phyloP scores from a whole-genome alignment of 1,140 invertebrate species.

The Drosophila lowei region DNA sequence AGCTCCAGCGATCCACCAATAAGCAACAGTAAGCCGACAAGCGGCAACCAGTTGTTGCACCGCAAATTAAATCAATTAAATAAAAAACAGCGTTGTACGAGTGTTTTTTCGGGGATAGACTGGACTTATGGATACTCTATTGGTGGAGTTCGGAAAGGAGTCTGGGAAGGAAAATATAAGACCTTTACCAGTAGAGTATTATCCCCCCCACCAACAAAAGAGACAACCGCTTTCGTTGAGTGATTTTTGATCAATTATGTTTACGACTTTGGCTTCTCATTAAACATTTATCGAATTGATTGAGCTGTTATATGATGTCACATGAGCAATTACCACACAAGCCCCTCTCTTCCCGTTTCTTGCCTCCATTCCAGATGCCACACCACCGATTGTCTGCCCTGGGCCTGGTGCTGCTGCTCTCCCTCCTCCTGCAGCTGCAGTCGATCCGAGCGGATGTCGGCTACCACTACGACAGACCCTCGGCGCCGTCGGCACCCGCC shows the following conservation, averaged over 20 bases:
- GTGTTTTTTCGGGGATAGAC: too few species aligned
- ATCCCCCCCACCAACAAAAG: not conserved
- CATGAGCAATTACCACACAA: conserved; percentile 1
- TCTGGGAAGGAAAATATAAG: not conserved
- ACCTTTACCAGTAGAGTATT: conserved; percentile 19
- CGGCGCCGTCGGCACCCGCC: conserved; percentile 15
- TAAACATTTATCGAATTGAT: conserved; percentile 75
- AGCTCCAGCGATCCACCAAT: conserved; percentile 15
- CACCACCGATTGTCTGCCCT: conserved; percentile 23
- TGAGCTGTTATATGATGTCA: conserved; percentile 62
- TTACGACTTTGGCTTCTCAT: conserved; percentile 56
- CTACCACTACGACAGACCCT: conserved; percentile 71
- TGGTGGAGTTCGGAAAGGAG: too few species aligned
- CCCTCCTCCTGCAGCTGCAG: conserved; percentile 20
- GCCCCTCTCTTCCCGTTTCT: not conserved
- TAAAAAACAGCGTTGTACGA: conserved; percentile 31
- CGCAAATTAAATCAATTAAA: conserved; percentile 77
- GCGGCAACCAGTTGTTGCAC: conserved; percentile 56
- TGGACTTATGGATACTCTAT: conserved; percentile 3
- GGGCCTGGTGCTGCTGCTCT: conserved; percentile 24
- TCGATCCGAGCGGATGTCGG: conserved; percentile 35
- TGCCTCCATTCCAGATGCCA: conserved; percentile 50
- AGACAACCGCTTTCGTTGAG: conserved; percentile 28
- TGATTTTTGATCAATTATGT: conserved; percentile 69
- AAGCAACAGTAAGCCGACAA: not conserved